These are phyloP conservation scores for Eudorcas thomsonii DNA, from an alignment of 2,113 vertebrate genomes.

Conservation along the genomic window DNA sequence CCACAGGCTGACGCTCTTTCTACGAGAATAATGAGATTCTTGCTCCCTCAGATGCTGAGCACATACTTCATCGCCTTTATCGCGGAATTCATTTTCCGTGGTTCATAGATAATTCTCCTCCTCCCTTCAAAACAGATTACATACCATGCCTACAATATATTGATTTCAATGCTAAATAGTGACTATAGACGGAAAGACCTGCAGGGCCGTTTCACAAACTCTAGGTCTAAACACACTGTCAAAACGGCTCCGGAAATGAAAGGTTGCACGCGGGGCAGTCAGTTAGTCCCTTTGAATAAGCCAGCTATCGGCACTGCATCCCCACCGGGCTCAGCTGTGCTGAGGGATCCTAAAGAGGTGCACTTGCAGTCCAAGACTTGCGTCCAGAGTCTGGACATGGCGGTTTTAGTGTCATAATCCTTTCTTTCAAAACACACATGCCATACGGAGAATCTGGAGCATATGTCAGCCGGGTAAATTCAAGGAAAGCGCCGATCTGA, in stretches of 20 bases:
- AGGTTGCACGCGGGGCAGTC: neutral
- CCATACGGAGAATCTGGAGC: neutral
- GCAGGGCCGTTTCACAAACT: neutral
- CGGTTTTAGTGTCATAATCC: neutral
- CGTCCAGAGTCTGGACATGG: neutral
- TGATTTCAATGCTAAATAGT: neutral
- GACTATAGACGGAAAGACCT: neutral
- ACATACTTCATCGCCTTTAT: slow-evolving; percentile 70
- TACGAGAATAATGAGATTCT: slow-evolving; percentile 79
- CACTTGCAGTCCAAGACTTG: neutral
- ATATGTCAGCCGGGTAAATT: neutral
- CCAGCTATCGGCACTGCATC: neutral
- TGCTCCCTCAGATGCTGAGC: slow-evolving; percentile 42
- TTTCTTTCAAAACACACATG: neutral
- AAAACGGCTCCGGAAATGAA: neutral
- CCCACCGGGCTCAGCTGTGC: neutral
- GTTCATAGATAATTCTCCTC: slow-evolving; percentile 27
- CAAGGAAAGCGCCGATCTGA: neutral
- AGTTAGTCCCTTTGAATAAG: neutral
- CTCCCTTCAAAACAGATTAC: slow-evolving; percentile 58
- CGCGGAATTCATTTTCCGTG: slow-evolving; percentile 60
- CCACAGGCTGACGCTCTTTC: slow-evolving; percentile 89
- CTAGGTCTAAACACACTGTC: neutral
- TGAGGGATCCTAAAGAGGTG: neutral
- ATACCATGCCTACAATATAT: neutral